These are phyloP conservation scores for Noctuana brunneofusca DNA, from an alignment of 2,888 invertebrate genomes.

Conservation along the genomic window DNA sequence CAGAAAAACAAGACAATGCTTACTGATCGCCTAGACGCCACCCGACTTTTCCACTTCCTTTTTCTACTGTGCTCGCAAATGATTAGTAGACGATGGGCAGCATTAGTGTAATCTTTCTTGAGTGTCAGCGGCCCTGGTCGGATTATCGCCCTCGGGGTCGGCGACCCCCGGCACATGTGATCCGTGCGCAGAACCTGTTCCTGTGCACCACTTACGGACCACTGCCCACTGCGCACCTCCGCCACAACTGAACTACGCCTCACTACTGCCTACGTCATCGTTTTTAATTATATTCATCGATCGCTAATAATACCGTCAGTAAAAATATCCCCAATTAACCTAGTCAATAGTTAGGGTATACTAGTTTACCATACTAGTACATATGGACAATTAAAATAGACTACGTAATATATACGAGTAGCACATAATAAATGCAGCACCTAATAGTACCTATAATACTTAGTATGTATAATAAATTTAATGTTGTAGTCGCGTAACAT, in stretches of 20 bases:
- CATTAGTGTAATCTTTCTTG: slow-evolving; percentile 45
- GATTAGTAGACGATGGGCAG: slow-evolving; percentile 41
- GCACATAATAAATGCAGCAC: background rate
- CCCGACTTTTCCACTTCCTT: slow-evolving; percentile 5
- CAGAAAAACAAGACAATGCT: background rate
- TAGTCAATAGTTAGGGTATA: too few relatives aligned
- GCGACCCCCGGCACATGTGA: slow-evolving; percentile 69
- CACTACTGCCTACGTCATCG: slow-evolving; percentile 38
- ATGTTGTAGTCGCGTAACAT: slow-evolving; percentile 27
- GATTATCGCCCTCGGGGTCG: slow-evolving; percentile 70
- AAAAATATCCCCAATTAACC: background rate
- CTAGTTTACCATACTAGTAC: too few relatives aligned
- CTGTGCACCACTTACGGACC: slow-evolving; percentile 64
- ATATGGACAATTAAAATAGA: background rate
- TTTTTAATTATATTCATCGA: slow-evolving; percentile 26
- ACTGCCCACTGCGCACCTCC: slow-evolving; percentile 47
- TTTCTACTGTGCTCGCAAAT: slow-evolving; percentile 34
- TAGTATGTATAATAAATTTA: background rate
- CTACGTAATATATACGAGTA: background rate
- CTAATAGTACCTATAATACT: too few relatives aligned
- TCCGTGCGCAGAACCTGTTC: slow-evolving; percentile 74
- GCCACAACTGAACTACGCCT: slow-evolving; percentile 43
- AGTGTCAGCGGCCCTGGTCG: slow-evolving; percentile 55
- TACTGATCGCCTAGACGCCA: background rate
- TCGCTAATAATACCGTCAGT: background rate